Evolutionary conservation across 2,113 vertebrate genomes (phyloP), one percentile per base, ranked within the genome.

Genomic region (Sander lucioperca): DNA sequence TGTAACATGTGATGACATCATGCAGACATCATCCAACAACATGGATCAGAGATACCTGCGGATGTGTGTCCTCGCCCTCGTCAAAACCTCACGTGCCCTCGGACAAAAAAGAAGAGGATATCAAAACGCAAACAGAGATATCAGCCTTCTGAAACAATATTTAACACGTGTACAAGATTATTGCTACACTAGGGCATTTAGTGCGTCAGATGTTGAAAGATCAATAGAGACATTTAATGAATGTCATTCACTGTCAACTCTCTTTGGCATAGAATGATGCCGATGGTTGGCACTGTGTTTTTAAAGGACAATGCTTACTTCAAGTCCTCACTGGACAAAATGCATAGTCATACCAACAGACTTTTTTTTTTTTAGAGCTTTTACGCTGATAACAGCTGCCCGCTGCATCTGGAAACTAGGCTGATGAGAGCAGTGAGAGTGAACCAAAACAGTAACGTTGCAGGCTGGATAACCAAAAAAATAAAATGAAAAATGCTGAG

Each of bases 1-100:
- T 83, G 73, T 83, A 78, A 64, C 19, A 63, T 65, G 33, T 61
- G 79, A 82, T 88, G 90, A 88, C 89, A 88, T 86, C 79, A 82
- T 36, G 18, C 51, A 23, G 74, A 43, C 68, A 74, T 85, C 66
- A 89, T 71, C 58, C 61, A 57, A 33, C 87, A 81, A 65, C 62
- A 11, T 4, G 39, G 69, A 83, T 80, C 70, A 76, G 54, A 80
- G 80, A 58, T 58, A 79, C 59, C 64, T 70, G 62, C 79, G 66
- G 82, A 83, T 75, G 69, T 51, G 23, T 23, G 39, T 82, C 54
- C 67, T 10, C 64, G 25, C 30, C n/a, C 45, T 69, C 36, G 79
- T 80, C 68, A 72, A 56, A 84, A 59, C 57, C 47, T 53, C 57
- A 36, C 10, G 43, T 14, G 57, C n/a, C 51, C 43, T 18, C 61